Conservation (phyloP, 2,113 vertebrate genomes). For the Rhabdornis inornatus region DNA sequence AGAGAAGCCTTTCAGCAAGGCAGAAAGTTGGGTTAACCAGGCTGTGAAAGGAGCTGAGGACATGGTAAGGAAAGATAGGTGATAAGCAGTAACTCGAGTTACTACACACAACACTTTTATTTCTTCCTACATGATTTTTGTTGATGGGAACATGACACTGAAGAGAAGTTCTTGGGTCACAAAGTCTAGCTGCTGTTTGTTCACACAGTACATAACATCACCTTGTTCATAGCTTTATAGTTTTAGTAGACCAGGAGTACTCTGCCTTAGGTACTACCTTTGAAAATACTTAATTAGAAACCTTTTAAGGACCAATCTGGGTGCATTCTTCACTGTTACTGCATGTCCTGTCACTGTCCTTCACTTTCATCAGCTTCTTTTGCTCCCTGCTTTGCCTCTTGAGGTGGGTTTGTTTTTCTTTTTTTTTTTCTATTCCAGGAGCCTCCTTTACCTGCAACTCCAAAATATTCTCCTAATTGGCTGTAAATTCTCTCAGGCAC, state of each 20-base stretch:
- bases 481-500: conserved; percentile 17
- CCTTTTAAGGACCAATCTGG: not conserved
- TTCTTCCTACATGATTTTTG: not conserved
- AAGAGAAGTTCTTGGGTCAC: not conserved
- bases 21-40: not conserved
- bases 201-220: not conserved
- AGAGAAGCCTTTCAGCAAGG: not conserved
- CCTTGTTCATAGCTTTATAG: not conserved
- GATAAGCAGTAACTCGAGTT: not conserved
- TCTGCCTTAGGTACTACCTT: conserved; percentile 5
- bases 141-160: not conserved
- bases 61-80: not conserved
- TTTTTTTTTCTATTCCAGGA: not conserved
- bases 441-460: not conserved
- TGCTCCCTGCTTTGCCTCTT: not conserved
- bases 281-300: conserved; percentile 1
- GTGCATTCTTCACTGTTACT: not conserved
- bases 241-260: not conserved
- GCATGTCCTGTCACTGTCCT: not conserved
- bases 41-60: not conserved
- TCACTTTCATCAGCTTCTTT: conserved; percentile 10
- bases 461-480: conserved; percentile 27
- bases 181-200: not conserved
- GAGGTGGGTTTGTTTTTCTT: not conserved
- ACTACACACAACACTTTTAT: not conserved